Evolutionary conservation across 1,140 invertebrate species (phyloP), one percentile per base, ranked within the genome.

Genomic region (Hylaeus anthracinus): DNA sequence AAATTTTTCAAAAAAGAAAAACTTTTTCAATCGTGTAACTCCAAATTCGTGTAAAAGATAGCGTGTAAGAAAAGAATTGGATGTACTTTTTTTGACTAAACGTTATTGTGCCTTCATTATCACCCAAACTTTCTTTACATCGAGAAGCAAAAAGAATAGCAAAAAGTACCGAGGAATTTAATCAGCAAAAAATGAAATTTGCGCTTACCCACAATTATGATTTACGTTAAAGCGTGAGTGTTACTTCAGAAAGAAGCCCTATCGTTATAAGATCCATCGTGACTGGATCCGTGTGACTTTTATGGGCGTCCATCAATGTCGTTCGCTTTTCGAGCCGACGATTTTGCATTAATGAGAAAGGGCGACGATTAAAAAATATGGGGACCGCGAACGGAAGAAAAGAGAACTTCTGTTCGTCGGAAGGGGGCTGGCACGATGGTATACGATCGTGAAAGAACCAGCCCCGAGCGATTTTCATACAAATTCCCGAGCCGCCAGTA

Each of bases 401-500:
- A 39, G 51, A 66, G 58, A n/a, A 26, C 9, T 26, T 5, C 10
- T 45, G n/a, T 15, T 1, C 26, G 15, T 0, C 26, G 10, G 26
- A 15, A 15, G 43, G 37, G 48, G 45, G 53, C 39, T 45, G 26
- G 65, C 67, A 61, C 58, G 83, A 61, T 48, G 70, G 74, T 55
- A 58, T 45, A 43, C 61, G 74, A 83, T 84, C 70, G 60, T 80
- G 79, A 85, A 87, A 90, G 83, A 87, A 86, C 41, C 69, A 76
- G 81, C 87, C 81, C 79, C 74, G 83, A 85, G 88, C 80, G 85
- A 91, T 90, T 91, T 90, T 91, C 89, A 90, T 90, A 88, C 83
- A 89, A 91, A 91, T 91, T 91, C 89, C 84, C 85, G 81, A 85
- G 84, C 83, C 72, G 86, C 83, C 87, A 88, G 87, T 92, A 91